Evolutionary conservation across 2,797 vertebrate species (phyloP).

Genomic region (Gymnoscopelus braueri): DNA sequence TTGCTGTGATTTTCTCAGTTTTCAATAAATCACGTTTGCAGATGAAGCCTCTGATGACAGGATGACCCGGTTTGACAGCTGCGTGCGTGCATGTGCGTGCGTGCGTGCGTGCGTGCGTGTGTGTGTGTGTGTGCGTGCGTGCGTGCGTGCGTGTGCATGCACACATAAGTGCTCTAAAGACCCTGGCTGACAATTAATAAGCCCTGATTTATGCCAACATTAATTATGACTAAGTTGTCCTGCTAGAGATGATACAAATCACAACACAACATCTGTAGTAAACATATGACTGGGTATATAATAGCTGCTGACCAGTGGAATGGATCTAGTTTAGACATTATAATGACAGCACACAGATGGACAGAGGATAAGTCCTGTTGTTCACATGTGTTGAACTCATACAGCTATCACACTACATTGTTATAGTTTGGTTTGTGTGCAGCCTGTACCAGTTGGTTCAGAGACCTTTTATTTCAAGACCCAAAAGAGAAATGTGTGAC

Average conservation of each 20-base stretch:
- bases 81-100: not conserved
- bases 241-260: conserved; percentile 62
- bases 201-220: conserved; percentile 76
- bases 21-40: not conserved
- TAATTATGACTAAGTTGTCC: conserved; percentile 78
- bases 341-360: conserved; percentile 33
- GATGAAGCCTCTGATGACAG: not conserved
- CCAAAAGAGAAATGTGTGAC: not conserved
- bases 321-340: conserved; percentile 12
- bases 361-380: conserved; percentile 30
- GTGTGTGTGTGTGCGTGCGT: not conserved
- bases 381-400: conserved; percentile 17
- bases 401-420: not conserved
- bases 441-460: not conserved
- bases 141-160: conserved; percentile 21
- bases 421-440: not conserved
- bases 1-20: not conserved
- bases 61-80: not conserved
- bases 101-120: not conserved
- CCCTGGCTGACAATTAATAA: conserved; percentile 72
- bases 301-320: conserved; percentile 33
- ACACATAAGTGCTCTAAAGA: conserved; percentile 34
- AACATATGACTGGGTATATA: conserved; percentile 62
- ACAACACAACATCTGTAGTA: conserved; percentile 72
- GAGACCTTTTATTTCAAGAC: not conserved